These are phyloP conservation scores for Charaxes varanes DNA, from an alignment of 1,140 invertebrate species.

Conservation along the genomic window DNA sequence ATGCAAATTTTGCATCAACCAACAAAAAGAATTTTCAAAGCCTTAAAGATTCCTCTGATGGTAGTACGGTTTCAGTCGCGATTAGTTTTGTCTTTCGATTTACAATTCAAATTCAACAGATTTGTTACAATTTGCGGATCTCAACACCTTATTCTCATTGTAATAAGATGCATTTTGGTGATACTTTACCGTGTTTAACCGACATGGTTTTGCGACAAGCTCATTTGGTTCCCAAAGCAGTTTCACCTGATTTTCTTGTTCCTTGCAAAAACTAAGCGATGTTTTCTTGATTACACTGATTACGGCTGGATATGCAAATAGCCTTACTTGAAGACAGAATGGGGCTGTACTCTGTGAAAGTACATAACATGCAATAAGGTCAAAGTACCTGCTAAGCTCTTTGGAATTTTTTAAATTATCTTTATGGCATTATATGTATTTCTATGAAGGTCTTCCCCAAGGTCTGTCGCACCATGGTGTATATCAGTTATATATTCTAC, in stretches of 20 bases:
- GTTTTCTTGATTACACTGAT: conserved; percentile 14
- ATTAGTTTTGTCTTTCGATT: conserved; percentile 17
- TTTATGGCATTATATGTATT: no score
- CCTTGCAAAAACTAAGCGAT: conserved; percentile 16
- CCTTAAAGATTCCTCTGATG: conserved; percentile 10
- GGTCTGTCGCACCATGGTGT: no score
- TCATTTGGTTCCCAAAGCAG: conserved; percentile 23
- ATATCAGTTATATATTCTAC: no score
- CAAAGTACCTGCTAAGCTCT: no score
- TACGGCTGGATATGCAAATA: conserved; percentile 1
- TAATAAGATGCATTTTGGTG: conserved; percentile 2
- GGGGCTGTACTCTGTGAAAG: no score
- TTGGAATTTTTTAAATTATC: no score
- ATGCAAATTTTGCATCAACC: no score
- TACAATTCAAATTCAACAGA: conserved; percentile 19
- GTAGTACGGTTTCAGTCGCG: conserved; percentile 11
- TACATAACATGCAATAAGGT: no score
- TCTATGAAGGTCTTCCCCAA: no score
- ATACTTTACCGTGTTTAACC: not conserved
- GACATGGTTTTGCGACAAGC: conserved; percentile 14
- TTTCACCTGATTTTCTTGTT: conserved; percentile 14
- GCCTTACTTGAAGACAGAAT: no score
- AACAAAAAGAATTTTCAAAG: no score
- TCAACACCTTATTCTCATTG: not conserved
- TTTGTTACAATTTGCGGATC: conserved; percentile 2